phyloP scores from a whole-genome alignment of 30 jellyfish, hydroid and myxozoan genomes.

The Aurelia sp. region DNA sequence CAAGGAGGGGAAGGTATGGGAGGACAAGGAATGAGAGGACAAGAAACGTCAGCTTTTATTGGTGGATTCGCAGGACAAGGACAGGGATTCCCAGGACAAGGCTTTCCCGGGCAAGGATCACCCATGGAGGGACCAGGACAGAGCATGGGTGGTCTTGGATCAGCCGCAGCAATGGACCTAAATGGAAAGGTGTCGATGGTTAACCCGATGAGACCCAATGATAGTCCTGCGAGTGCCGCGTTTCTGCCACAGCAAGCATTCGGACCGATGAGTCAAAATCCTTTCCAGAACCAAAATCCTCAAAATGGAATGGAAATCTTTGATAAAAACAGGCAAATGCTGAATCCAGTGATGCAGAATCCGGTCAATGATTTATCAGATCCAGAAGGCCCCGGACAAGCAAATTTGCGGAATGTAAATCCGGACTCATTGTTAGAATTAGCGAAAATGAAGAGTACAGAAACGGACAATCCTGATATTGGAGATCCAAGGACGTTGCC shows the following conservation, averaged over 20 bases:
- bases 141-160: conserved; percentile 3
- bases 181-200: conserved; percentile 47
- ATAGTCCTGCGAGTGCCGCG: conserved; percentile 1
- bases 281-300: conserved; percentile 65
- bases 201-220: conserved; percentile 26
- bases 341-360: conserved; percentile 50
- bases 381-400: conserved; percentile 69
- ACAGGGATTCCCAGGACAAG: no score
- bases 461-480: conserved; percentile 66
- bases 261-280: conserved; percentile 66
- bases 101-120: neutral
- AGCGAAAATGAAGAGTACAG: conserved; percentile 79
- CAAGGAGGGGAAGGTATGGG: conserved; percentile 12
- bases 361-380: conserved; percentile 95
- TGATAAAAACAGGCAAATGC: conserved; percentile 64
- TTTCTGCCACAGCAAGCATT: conserved; percentile 55
- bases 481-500: conserved; percentile 33
- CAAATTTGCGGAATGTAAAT: conserved; percentile 35
- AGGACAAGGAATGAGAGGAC: conserved; percentile 45
- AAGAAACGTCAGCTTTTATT: conserved; percentile 45
- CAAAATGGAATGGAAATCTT: conserved; percentile 61
- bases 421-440: conserved; percentile 92
- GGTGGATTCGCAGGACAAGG: conserved; percentile 38
- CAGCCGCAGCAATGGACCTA: conserved; percentile 52
- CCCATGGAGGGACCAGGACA: conserved; percentile 44